Base-by-base conservation (phyloP, 2,888 invertebrate species). In the Scaptomyza polygonia region DNA sequence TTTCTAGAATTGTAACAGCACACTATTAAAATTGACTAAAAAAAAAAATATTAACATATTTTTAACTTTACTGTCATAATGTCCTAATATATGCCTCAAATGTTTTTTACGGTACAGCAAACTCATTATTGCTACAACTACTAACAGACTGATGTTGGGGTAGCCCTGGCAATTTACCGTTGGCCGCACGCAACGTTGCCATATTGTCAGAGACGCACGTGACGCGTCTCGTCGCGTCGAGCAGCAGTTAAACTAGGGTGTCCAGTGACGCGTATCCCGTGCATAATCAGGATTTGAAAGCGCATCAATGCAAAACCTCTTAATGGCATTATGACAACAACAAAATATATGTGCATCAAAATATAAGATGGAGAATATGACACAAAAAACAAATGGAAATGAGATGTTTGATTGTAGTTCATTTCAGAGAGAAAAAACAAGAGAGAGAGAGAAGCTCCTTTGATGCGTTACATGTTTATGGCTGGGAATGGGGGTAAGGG, bases 231-330 rank as follows among this genome's bases (percentile, higher is more conserved):
- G 21, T 21, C 21, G 21, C 21, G 21, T 32, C 45, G 44, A 47
- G 36, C 42, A 14, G 36, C 16, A 40, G 14, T 40, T 30, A 18
- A 56, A 59, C 65, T 57, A 65, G 70, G 61, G 69, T 57, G 67
- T 54, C 65, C 67, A 59, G 69, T 80, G 87, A 84, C 68, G 88
- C 87, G 81, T 88, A 78, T 84, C 67, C 88, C 59, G 66, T 72
- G 65, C 65, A 84, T 81, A 88, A 88, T 86, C 88, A 59, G 86
- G 87, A 88, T 86, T 86, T 83, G 83, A 85, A 88, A 84, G 36
- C 14, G 87, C 88, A 88, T 80, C 84, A 75, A 77, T 69, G 73
- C 69, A 53, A 77, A 67, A 34, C 7, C 49, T 61, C 66, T 67
- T 67, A 77, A 79, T 77, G 62, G 67, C 58, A 86, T 72, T 73